Evolutionary conservation across 2,797 vertebrate species (phyloP), one percentile per base, ranked within the genome.

Genomic region (Lepilemur septentrionalis): DNA sequence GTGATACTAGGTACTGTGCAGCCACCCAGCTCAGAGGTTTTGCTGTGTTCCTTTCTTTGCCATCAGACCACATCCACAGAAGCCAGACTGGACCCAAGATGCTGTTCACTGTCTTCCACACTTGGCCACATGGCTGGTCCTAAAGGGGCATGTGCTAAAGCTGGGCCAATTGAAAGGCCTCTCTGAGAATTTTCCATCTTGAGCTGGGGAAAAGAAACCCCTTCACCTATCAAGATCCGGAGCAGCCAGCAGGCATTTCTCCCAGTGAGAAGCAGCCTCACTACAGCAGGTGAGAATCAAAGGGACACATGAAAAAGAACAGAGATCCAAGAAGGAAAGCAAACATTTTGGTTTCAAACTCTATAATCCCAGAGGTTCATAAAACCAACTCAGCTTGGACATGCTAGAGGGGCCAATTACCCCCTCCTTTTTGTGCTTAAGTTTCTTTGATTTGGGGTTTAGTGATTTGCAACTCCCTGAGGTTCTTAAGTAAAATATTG

Each of bases 361-460:
- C 67, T 65, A 1, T 32, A 55, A 73, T 72, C 78, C 23, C 25
- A 91, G 78, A 15, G 82, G 17, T 52, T 80, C n/a, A n/a, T 41
- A 87, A 92, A 93, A 35, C 28, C 87, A 87, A 2, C 22, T 76
- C 38, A 43, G 38, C 25, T 59, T 67, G 14, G 25, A 35, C 14
- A 35, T 30, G 25, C 14, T n/a, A 12, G 35, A 4, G 30, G 28
- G 48, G 9, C 30, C 22, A 57, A 50, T 59, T 50, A 32, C 18
- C 11, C 38, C 50, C 8, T 55, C n/a, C 10, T 63, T n/a, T 69
- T 38, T 73, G 32, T 69, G 14, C 4, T 41, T 30, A 69, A 13
- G 15, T 57, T 93, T 78, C 69, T 75, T 89, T 70, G 28, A 43
- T 75, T 91, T 92, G 67, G 48, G 22, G 30, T 93, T 83, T 73